A percentile compares a stretch with the other conserved stretches of the same genome.
phyloP scores from a whole-genome alignment of 2,888 invertebrate genomes.

The Sinhomidia bicolor region DNA sequence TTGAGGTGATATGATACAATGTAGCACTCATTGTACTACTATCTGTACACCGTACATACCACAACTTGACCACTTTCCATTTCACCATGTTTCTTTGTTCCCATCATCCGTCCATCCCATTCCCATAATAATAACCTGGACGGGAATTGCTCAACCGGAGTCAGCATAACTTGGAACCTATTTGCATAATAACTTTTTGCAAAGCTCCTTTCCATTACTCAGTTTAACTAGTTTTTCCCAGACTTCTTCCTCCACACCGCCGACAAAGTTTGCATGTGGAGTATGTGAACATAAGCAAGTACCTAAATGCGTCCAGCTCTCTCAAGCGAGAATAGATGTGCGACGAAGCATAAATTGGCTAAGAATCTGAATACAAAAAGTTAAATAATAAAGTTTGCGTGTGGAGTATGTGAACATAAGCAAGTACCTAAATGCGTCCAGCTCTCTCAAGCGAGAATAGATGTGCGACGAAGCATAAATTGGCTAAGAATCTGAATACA shows the following conservation, averaged over 20 bases:
- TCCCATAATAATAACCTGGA: constrained; percentile 10
- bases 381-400: not conserved
- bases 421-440: not conserved
- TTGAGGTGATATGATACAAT: not conserved
- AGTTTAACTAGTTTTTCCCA: not conserved
- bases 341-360: constrained; percentile 38
- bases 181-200: not conserved
- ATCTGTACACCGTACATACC: not conserved
- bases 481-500: not conserved
- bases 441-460: not conserved
- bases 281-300: not conserved
- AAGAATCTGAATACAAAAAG: not conserved
- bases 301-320: not conserved
- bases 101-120: constrained; percentile 19
- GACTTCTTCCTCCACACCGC: not conserved
- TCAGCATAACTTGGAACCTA: not conserved
- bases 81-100: not conserved
- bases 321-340: constrained; percentile 14
- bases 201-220: not conserved
- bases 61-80: constrained; percentile 26
- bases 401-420: not conserved
- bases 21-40: not conserved
- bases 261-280: not conserved
- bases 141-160: not conserved
- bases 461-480: constrained; percentile 44